Conservation (phyloP, 2,113 vertebrate genomes). For the Onychorhynchus coronatus region DNA sequence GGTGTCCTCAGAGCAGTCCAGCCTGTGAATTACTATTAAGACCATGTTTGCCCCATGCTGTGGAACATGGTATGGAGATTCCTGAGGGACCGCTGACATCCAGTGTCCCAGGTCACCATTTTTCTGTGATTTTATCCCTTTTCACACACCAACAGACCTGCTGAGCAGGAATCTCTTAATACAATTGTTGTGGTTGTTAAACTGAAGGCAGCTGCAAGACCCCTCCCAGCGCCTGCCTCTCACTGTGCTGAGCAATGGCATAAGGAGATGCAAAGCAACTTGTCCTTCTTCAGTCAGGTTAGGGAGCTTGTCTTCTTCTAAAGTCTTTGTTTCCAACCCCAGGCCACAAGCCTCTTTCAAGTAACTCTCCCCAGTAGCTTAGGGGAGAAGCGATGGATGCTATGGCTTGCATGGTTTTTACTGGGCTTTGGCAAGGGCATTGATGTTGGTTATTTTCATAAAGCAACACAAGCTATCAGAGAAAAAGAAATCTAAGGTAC, state of each 20-base stretch:
- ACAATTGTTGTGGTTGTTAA: not conserved
- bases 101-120: not conserved
- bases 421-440: not conserved
- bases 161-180: not conserved
- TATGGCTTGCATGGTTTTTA: not conserved
- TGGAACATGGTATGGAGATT: not conserved
- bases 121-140: not conserved
- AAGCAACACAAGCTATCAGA: not conserved
- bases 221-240: not conserved
- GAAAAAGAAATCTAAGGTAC: not conserved
- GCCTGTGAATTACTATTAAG: not conserved
- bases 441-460: not conserved
- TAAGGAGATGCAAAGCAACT: not conserved
- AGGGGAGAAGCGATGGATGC: not conserved
- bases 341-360: not conserved
- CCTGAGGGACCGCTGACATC: not conserved
- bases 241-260: accelerated
- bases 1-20: not conserved
- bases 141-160: not conserved
- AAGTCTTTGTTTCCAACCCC: not conserved
- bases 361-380: not conserved
- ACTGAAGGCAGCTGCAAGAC: not conserved
- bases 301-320: not conserved
- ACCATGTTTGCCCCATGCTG: not conserved
- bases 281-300: not conserved